Percentiles rank a stretch among this genome's conserved stretches.
phyloP scores from a whole-genome alignment of 2,113 vertebrate species.

The Archilochus colubris region DNA sequence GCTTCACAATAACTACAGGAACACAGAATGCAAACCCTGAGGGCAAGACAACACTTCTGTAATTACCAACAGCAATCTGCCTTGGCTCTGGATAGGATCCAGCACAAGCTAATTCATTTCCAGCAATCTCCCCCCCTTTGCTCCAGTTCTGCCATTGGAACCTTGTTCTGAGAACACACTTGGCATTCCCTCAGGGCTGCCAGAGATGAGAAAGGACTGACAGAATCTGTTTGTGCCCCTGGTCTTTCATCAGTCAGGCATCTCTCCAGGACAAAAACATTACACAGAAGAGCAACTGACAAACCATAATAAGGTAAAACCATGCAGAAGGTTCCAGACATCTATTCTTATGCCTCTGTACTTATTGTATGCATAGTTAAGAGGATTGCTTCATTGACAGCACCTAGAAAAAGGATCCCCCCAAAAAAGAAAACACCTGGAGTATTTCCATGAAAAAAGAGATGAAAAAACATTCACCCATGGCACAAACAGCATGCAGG shows the following conservation, averaged over 20 bases:
- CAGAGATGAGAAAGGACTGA: neutral
- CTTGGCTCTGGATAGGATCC: neutral
- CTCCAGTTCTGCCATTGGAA: neutral
- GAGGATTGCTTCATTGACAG: neutral
- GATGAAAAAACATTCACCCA: accelerated
- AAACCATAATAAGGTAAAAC: neutral
- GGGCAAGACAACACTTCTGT: neutral
- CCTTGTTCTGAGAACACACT: neutral
- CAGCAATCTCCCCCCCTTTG: neutral
- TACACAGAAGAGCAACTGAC: neutral
- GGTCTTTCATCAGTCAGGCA: neutral
- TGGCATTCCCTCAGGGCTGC: neutral
- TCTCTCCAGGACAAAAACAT: neutral
- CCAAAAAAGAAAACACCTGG: neutral
- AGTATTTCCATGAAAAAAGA: neutral
- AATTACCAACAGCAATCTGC: neutral
- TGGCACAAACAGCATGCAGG: neutral
- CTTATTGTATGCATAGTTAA: neutral
- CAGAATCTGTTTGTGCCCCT: neutral
- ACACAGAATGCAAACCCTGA: neutral
- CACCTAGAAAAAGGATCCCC: neutral
- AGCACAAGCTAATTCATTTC: neutral
- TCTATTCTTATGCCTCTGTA: neutral
- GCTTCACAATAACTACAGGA: neutral
- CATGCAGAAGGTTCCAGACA: neutral